A percentile compares a stretch with the other conserved stretches of the same genome.
These are phyloP conservation scores for Eulemur macaco DNA, from an alignment of 2,113 vertebrate genomes.

Conservation along the genomic window DNA sequence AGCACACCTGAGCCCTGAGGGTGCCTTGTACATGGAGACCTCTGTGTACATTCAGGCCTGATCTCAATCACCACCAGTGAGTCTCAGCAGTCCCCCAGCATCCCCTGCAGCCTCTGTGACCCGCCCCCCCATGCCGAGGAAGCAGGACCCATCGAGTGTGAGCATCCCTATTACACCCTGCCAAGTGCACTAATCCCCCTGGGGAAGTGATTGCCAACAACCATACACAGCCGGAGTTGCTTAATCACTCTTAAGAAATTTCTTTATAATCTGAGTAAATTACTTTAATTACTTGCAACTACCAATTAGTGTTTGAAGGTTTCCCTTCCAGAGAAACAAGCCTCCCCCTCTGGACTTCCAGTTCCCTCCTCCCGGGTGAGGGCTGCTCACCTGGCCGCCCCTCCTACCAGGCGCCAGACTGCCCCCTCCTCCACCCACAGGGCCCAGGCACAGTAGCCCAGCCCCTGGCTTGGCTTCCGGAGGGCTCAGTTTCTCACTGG, in stretches of 20 bases:
- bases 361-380: slow-evolving; percentile 23
- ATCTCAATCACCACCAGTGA: neutral
- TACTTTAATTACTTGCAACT: slow-evolving; percentile 89
- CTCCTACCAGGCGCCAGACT: slow-evolving; percentile 47
- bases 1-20: neutral
- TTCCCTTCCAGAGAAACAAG: slow-evolving; percentile 80
- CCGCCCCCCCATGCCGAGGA: slow-evolving; percentile 62
- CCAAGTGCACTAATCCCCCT: slow-evolving; percentile 85
- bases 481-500: neutral
- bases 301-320: slow-evolving; percentile 88
- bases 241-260: slow-evolving; percentile 90
- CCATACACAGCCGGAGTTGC: slow-evolving; percentile 85
- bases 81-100: neutral
- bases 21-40: neutral
- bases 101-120: neutral
- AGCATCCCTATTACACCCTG: slow-evolving; percentile 83
- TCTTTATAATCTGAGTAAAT: slow-evolving; percentile 90
- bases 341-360: slow-evolving; percentile 62
- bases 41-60: neutral
- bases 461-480: neutral
- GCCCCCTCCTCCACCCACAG: slow-evolving; percentile 2
- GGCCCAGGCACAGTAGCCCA: neutral
- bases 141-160: slow-evolving; percentile 80
- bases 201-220: slow-evolving; percentile 87
- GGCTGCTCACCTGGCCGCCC: slow-evolving; percentile 48